Conservation (phyloP, 2,797 vertebrate species). For the Australoheros facetus region DNA sequence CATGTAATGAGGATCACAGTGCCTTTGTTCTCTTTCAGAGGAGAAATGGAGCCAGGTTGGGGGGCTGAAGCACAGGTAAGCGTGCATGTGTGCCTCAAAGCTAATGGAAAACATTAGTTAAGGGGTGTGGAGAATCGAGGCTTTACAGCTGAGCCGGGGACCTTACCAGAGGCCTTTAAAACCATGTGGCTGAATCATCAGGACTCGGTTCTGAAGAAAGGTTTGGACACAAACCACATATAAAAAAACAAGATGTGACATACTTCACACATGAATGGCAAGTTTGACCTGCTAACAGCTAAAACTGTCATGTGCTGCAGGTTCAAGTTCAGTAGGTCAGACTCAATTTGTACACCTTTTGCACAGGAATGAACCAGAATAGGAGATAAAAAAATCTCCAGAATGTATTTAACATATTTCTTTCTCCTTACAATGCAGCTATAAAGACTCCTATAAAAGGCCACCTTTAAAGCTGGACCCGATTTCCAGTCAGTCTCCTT, state of each 20-base stretch:
- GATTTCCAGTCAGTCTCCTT: neutral
- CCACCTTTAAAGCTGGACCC: neutral
- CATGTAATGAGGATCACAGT: conserved; percentile 67
- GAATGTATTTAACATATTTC: neutral
- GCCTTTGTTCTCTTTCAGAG: conserved; percentile 75
- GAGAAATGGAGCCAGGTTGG: conserved; percentile 52
- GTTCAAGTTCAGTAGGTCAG: neutral
- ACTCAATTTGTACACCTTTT: neutral
- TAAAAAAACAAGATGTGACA: no score
- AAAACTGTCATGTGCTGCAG: neutral
- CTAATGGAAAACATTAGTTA: conserved; percentile 64
- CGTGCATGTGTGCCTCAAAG: conserved; percentile 18
- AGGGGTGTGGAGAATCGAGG: conserved; percentile 6
- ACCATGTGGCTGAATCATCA: conserved; percentile 29
- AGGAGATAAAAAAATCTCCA: neutral
- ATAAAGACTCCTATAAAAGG: neutral
- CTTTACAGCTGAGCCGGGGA: conserved; percentile 23
- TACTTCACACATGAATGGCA: neutral
- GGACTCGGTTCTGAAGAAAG: no score
- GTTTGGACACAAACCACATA: no score
- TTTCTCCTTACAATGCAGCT: neutral
- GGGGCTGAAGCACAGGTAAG: conserved; percentile 63
- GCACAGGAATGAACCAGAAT: neutral
- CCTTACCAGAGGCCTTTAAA: conserved; percentile 32
- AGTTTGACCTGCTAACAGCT: conserved; percentile 7